Evolutionary conservation across 1,140 invertebrate species (phyloP).

Genomic region (Lineus longissimus): DNA sequence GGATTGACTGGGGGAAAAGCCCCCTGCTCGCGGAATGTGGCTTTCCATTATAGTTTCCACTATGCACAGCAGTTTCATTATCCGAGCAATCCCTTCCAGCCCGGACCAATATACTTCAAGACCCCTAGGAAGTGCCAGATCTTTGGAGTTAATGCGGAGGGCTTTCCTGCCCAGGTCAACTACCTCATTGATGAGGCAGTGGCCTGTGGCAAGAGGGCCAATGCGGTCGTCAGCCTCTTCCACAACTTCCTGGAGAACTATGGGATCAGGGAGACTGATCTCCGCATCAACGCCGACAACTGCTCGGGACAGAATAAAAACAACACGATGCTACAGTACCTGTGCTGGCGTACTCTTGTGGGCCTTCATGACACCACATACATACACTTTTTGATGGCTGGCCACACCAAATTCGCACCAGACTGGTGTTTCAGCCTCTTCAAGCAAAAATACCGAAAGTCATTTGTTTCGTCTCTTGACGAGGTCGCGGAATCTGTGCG

Average conservation of each 20-base stretch:
- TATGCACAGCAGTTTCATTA: conserved; percentile 31
- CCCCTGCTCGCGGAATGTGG: conserved; percentile 1
- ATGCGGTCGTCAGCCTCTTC: not conserved
- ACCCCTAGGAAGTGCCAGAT: conserved; percentile 27
- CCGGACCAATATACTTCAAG: conserved; percentile 29
- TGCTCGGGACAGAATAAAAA: conserved; percentile 19
- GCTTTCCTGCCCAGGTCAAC: conserved; percentile 12
- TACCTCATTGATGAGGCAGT: conserved; percentile 13
- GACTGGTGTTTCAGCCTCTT: too few relatives aligned
- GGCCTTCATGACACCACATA: conserved; percentile 8
- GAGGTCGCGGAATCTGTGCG: conserved; percentile 1
- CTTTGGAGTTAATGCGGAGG: too few relatives aligned
- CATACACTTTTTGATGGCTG: too few relatives aligned
- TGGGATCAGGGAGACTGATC: too few relatives aligned
- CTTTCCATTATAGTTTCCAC: conserved; percentile 20
- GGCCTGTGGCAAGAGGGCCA: not conserved
- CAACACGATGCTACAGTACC: conserved; percentile 11
- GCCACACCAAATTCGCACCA: too few relatives aligned
- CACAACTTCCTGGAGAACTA: not conserved
- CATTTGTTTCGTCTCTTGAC: conserved; percentile 6
- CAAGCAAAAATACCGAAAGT: too few relatives aligned
- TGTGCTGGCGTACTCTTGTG: conserved; percentile 8
- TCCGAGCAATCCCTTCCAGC: conserved; percentile 26
- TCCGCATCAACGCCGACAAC: too few relatives aligned
- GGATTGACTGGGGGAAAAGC: not conserved